A percentile compares a stretch with the other conserved stretches of the same genome.
These are phyloP conservation scores for Zosterops pallidus DNA, from an alignment of 2,113 vertebrate species.

Conservation along the genomic window DNA sequence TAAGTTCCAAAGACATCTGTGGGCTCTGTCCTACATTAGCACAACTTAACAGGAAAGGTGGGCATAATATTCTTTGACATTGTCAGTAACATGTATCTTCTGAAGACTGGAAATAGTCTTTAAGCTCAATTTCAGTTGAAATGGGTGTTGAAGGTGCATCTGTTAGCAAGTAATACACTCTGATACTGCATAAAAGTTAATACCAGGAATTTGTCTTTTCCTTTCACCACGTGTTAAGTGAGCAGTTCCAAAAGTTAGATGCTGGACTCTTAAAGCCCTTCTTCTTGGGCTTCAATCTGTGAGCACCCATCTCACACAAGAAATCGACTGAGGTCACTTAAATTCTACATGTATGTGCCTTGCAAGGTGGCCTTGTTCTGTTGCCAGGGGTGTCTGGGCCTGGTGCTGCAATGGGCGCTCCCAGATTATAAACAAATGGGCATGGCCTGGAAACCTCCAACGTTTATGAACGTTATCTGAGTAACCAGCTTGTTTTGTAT, in stretches of 20 bases:
- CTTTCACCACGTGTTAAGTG: neutral
- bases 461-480: fast-evolving
- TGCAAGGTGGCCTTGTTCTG: neutral
- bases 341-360: neutral
- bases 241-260: neutral
- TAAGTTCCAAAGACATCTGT: neutral
- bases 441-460: neutral
- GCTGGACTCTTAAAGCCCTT: neutral
- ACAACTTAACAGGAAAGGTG: neutral
- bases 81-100: neutral
- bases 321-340: neutral
- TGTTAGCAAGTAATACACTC: neutral
- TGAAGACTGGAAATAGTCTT: neutral
- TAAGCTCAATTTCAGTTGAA: neutral
- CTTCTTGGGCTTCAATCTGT: neutral
- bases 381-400: neutral
- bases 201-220: neutral
- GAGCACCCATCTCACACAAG: neutral
- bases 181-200: neutral
- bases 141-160: neutral
- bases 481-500: neutral
- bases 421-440: neutral
- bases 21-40: neutral
- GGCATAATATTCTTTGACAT: neutral
- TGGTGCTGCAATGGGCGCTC: neutral